These are phyloP conservation scores for Trematomus loennbergii DNA, from an alignment of 2,113 vertebrate genomes.

Conservation along the genomic window DNA sequence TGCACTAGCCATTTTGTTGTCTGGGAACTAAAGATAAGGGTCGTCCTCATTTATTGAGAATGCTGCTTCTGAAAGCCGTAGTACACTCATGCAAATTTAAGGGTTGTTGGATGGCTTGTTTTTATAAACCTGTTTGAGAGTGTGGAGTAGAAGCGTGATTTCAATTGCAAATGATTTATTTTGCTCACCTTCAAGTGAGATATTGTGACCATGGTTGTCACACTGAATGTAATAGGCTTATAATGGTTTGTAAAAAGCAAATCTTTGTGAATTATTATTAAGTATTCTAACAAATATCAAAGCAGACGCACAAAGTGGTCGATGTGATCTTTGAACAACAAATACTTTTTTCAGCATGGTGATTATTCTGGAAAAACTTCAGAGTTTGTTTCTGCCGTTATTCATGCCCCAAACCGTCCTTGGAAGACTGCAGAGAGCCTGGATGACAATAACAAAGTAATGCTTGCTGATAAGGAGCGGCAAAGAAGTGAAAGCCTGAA, in stretches of 20 bases:
- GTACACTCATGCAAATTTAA: background rate
- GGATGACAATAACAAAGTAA: constrained; percentile 74
- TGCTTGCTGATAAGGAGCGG: constrained; percentile 70
- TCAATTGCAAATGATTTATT: background rate
- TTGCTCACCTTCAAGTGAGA: background rate
- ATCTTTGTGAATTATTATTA: background rate
- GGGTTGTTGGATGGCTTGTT: background rate
- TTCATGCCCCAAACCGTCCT: constrained; percentile 67
- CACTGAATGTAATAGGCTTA: background rate
- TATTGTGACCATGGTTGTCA: background rate
- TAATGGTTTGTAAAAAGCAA: background rate
- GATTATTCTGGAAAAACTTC: constrained; percentile 49
- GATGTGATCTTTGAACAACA: constrained; percentile 5
- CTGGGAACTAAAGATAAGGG: background rate
- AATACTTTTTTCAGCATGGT: constrained; percentile 8
- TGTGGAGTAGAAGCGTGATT: no score
- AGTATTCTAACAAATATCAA: background rate
- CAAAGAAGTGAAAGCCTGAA: constrained; percentile 75
- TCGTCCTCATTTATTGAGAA: background rate
- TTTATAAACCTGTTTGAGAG: background rate
- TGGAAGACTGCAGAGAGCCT: constrained; percentile 67
- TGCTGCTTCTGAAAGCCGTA: background rate
- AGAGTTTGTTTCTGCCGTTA: constrained; percentile 40
- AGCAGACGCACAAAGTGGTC: background rate
- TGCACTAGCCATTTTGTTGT: background rate